These are phyloP conservation scores for Lasioglossum zephyrum DNA, from an alignment of 2,888 invertebrate species.

Conservation along the genomic window DNA sequence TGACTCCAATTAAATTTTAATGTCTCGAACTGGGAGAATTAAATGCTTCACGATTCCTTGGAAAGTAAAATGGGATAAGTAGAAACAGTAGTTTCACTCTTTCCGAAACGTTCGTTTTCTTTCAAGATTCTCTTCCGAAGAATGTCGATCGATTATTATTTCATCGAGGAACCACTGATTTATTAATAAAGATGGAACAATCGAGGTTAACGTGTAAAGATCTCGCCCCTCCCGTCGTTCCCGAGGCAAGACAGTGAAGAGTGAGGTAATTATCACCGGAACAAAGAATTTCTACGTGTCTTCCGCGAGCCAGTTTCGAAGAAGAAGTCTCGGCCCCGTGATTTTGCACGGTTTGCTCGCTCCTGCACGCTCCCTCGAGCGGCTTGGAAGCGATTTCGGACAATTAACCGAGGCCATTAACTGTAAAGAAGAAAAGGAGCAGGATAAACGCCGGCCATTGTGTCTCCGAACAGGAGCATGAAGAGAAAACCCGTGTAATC, in stretches of 20 bases:
- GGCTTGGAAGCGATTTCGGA: conserved; percentile 50
- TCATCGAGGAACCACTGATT: too few relatives aligned
- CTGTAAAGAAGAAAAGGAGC: conserved; percentile 45
- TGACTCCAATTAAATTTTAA: neutral
- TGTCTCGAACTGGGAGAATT: neutral
- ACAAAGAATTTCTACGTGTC: neutral
- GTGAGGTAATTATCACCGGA: neutral
- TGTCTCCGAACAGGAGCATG: conserved; percentile 60
- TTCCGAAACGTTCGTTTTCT: neutral
- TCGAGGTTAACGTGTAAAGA: neutral
- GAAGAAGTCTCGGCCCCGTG: conserved; percentile 18
- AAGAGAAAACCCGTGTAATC: conserved; percentile 39
- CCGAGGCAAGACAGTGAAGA: neutral
- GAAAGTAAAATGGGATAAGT: neutral
- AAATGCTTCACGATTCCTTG: neutral
- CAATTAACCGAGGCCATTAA: conserved; percentile 54
- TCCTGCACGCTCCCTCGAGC: conserved; percentile 17
- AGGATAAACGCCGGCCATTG: conserved; percentile 52
- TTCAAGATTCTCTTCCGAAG: neutral
- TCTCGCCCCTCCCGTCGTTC: neutral
- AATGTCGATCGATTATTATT: neutral
- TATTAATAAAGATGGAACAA: neutral
- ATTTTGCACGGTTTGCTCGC: conserved; percentile 43
- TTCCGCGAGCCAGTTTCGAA: conserved; percentile 28
- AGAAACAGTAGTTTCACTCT: neutral